Conservation (phyloP, 2,797 vertebrate genomes). For the Macropodus opercularis region DNA sequence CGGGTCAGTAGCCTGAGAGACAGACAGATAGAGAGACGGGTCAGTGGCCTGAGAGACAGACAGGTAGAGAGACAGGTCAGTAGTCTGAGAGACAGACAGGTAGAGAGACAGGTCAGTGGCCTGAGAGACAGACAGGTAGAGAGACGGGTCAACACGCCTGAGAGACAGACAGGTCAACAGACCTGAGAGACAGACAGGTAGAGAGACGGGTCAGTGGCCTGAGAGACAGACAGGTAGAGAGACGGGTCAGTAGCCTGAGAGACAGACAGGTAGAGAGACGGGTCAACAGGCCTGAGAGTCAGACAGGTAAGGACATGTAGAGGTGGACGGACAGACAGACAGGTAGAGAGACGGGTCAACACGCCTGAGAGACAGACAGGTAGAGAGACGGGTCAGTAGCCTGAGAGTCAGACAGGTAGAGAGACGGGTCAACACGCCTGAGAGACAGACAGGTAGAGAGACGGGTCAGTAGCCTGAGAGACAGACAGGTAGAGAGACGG, state of each 20-base stretch:
- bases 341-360: conserved; percentile 50
- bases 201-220: conserved; percentile 58
- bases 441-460: conserved; percentile 14
- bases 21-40: background rate
- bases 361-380: conserved; percentile 38
- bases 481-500: background rate
- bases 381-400: no score
- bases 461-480: conserved; percentile 62
- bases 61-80: conserved; percentile 10
- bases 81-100: conserved; percentile 41
- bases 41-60: background rate
- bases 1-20: conserved; percentile 62
- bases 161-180: no score
- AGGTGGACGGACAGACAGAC: no score
- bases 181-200: background rate
- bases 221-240: conserved; percentile 18
- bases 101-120: conserved; percentile 59
- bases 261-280: background rate
- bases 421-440: conserved; percentile 82
- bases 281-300: no score
- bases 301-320: conserved; percentile 8
- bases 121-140: conserved; percentile 13
- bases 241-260: conserved; percentile 62
- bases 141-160: no score
- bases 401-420: conserved; percentile 1